Conservation (phyloP, 2,797 vertebrate species). For the Lophotriccus pileatus region DNA sequence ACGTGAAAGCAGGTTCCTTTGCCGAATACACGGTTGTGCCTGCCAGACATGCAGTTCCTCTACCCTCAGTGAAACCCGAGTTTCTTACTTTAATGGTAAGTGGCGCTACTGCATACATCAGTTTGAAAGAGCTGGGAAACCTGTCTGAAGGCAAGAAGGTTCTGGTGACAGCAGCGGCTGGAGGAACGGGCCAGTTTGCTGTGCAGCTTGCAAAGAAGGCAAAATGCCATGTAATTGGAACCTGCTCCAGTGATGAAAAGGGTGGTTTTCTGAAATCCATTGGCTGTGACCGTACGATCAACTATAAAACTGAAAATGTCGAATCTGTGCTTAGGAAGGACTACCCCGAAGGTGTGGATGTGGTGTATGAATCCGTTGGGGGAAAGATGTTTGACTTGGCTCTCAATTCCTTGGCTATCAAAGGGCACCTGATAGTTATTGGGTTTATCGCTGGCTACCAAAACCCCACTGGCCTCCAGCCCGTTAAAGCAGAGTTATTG, state of each 20-base stretch:
- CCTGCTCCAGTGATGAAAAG: slow-evolving; percentile 89
- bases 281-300: slow-evolving; percentile 88
- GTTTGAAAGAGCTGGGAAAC: slow-evolving; percentile 83
- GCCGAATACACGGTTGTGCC: slow-evolving; percentile 89
- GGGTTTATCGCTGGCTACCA: slow-evolving; percentile 92
- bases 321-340: slow-evolving; percentile 77
- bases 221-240: slow-evolving; percentile 90
- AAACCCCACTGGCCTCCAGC: slow-evolving; percentile 79
- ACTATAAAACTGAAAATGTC: slow-evolving; percentile 84
- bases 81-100: slow-evolving; percentile 87
- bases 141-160: slow-evolving; percentile 85
- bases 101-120: slow-evolving; percentile 87
- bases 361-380: slow-evolving; percentile 89
- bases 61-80: slow-evolving; percentile 83
- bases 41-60: slow-evolving; percentile 73
- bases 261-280: slow-evolving; percentile 87
- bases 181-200: slow-evolving; percentile 93
- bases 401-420: slow-evolving; percentile 82
- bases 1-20: slow-evolving; percentile 82
- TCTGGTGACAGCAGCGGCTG: slow-evolving; percentile 89
- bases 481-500: slow-evolving; percentile 75
- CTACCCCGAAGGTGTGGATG: slow-evolving; percentile 85
- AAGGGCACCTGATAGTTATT: slow-evolving; percentile 86
- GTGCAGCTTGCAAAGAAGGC: slow-evolving; percentile 90
- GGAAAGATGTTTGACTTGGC: slow-evolving; percentile 86